Evolutionary conservation across 1,140 invertebrate species (phyloP).

Genomic region (Conus betulinus): DNA sequence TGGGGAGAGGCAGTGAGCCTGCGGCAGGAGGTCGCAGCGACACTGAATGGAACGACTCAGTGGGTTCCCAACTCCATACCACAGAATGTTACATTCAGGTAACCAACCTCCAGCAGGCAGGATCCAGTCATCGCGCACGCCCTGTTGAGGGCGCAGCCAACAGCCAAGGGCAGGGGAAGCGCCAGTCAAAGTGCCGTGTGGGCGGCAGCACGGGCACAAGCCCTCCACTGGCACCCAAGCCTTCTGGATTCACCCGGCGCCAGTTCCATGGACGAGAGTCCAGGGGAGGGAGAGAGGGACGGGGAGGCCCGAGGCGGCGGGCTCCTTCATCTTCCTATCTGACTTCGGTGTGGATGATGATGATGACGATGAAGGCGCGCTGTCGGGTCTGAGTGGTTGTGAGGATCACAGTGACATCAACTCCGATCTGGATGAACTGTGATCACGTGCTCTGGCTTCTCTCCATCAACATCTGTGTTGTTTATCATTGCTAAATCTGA

Average conservation of each 20-base stretch:
- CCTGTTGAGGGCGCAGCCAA: too few species aligned
- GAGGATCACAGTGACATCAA: conserved; percentile 4
- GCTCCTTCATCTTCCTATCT: neutral
- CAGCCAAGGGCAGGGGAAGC: too few species aligned
- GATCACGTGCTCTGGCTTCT: neutral
- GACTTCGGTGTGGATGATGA: conserved; percentile 28
- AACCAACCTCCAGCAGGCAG: too few species aligned
- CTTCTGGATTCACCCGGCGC: neutral
- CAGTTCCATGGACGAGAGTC: neutral
- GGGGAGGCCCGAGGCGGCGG: neutral
- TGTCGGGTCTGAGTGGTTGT: neutral
- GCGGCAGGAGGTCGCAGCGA: too few species aligned
- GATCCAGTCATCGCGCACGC: too few species aligned
- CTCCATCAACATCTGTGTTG: neutral
- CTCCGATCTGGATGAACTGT: conserved; percentile 25
- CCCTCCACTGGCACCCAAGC: neutral
- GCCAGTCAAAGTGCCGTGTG: too few species aligned
- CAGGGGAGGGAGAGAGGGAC: neutral
- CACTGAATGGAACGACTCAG: too few species aligned
- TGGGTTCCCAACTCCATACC: too few species aligned
- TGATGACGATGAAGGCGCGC: neutral
- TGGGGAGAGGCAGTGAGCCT: too few species aligned
- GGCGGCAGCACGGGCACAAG: neutral
- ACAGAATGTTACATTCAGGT: too few species aligned
- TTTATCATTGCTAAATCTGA: neutral